A percentile compares a stretch with the other conserved stretches of the same genome.
Conservation (phyloP, 2,113 vertebrate species). For the Isichthys henryi region DNA sequence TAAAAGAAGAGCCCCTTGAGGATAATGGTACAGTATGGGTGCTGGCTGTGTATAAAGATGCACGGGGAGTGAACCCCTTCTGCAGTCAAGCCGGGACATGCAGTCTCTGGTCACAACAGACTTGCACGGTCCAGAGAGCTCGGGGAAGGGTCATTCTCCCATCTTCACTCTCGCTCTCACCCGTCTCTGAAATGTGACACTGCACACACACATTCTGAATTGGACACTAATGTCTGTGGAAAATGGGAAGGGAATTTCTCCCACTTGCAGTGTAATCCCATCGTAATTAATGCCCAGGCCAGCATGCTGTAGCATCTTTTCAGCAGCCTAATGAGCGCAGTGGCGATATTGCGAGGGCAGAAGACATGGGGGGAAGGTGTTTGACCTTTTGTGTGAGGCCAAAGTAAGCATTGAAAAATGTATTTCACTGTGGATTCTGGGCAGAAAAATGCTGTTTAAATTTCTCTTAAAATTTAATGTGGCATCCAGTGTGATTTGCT, state of each 20-base stretch:
- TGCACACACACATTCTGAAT: background rate
- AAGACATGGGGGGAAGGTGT: background rate
- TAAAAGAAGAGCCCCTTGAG: background rate
- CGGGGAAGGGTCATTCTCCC: background rate
- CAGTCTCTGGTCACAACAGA: background rate
- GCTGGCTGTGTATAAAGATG: background rate
- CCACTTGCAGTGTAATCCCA: background rate
- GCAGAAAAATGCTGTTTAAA: background rate
- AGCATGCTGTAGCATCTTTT: background rate
- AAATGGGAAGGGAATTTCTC: background rate
- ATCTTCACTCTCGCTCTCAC: background rate
- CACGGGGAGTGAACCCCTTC: background rate
- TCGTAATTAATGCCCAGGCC: background rate
- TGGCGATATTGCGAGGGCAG: background rate
- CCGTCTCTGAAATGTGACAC: background rate
- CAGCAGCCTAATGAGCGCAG: background rate
- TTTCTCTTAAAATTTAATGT: background rate
- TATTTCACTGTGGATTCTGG: background rate
- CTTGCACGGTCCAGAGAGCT: background rate
- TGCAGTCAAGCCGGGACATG: background rate
- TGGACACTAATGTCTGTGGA: constrained; percentile 4
- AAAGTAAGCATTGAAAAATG: background rate
- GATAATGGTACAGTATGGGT: background rate
- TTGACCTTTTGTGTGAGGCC: background rate
- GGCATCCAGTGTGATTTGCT: background rate